Evolutionary conservation across 2,888 invertebrate genomes (phyloP), one percentile per base, ranked within the genome.

Genomic region (Trissolcus japonicus): DNA sequence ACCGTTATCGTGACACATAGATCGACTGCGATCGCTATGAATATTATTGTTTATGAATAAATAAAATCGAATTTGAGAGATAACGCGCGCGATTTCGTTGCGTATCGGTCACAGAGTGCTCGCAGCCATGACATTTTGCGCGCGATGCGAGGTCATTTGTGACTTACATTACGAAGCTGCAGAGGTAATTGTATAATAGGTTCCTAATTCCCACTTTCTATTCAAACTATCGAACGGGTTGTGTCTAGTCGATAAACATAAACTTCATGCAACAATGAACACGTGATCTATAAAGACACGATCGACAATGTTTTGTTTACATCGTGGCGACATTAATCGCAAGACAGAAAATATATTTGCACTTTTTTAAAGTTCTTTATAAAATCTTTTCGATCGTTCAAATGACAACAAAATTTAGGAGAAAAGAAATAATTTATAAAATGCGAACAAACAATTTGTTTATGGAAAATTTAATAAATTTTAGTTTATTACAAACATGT

Each of bases 171-270:
- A 68, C 46, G 68, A 56, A 57, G 62, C 74, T 68, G 9, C 9
- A 1, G 9, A 62, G 74, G 62, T 54, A 59, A 59, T 2, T 19
- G 55, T 29, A 54, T 68, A 74, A 68, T 62, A 29, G 68, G 65
- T 68, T 75, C 68, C 75, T 68, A 54, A 75, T 75, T 67, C 67
- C 67, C 74, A 75, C 75, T 75, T 75, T 75, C 75, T 75, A 68
- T 68, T 68, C 55, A 63, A 59, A 68, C 59, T 68, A 75, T 75
- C 63, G 63, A 75, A 63, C 59, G 68, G 75, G 68, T 62, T 68
- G 40, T 75, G 40, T 75, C 29, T 57, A 67, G 48, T 50, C 53
- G 4, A 11, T 14, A 25, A 51, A 46, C 55, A 53, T 67, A 62
- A 61, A 62, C 19, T 3, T 25, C 25, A 25, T 19, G 16, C 55